Evolutionary conservation across 1,140 invertebrate species (phyloP).

Genomic region (Amphibalanus amphitrite): DNA sequence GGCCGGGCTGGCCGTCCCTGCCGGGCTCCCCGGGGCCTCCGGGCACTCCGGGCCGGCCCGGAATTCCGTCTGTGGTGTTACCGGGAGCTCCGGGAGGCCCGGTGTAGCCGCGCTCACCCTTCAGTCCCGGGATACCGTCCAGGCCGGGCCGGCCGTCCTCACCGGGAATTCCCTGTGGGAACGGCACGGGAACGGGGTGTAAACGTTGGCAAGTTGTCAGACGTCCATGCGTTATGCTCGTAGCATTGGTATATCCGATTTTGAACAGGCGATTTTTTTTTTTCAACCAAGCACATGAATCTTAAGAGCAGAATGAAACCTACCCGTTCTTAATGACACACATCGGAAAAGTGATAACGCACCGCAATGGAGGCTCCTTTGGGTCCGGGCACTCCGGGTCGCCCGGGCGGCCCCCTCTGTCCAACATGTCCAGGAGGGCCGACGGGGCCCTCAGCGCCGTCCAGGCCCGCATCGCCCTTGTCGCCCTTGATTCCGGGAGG

Average conservation of each 20-base stretch:
- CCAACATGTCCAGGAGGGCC: conserved; percentile 30
- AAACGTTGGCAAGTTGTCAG: too few relatives aligned
- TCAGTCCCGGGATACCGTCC: conserved; percentile 33
- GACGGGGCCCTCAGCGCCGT: conserved; percentile 47
- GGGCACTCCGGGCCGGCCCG: conserved; percentile 13
- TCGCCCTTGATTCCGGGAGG: conserved; percentile 42
- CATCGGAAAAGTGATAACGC: background rate
- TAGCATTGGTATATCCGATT: background rate
- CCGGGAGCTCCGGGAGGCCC: conserved; percentile 27
- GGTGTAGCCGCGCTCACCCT: conserved; percentile 30
- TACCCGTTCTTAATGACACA: background rate
- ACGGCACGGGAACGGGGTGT: too few relatives aligned
- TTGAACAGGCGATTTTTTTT: background rate
- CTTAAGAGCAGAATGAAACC: background rate
- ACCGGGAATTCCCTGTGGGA: background rate
- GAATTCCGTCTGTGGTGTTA: conserved; percentile 25
- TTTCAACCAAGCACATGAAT: background rate
- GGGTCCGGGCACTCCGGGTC: conserved; percentile 38
- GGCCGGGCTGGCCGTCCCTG: conserved; percentile 14
- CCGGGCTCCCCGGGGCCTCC: conserved; percentile 13
- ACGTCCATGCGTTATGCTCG: too few relatives aligned
- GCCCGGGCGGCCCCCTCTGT: conserved; percentile 45
- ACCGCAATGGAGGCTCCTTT: conserved; percentile 20
- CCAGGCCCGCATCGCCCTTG: conserved; percentile 44
- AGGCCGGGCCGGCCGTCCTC: conserved; percentile 43